Evolutionary conservation across 2,888 invertebrate species (phyloP), one percentile per base, ranked within the genome.

Genomic region (Caenorhabditis imperialis): DNA sequence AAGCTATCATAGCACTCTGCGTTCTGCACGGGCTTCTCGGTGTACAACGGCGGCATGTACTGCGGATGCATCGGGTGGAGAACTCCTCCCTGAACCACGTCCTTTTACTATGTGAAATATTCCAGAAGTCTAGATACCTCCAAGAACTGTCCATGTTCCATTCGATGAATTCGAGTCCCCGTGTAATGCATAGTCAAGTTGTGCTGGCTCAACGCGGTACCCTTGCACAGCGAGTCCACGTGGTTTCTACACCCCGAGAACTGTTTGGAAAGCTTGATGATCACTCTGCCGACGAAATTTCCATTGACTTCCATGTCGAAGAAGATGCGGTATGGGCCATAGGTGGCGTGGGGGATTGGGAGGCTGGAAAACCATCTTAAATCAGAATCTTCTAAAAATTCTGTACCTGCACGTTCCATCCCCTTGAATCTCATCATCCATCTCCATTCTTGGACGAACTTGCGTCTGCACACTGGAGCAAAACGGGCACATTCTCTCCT

Each of bases 261-360:
- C 2, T 50, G 18, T 7, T 48, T 30, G 1, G 16, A 20, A 3
- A 55, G 42, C 2, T 25, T 20, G 22, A 55, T 65, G 10, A 65
- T 48, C 6, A 65, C n/a, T 6, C 65, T 27, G 6, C 65, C 65
- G 2, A 50, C 16, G 20, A 55, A 42, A 4, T 22, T 8, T 0
- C 33, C 18, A 7, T 22, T 35, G 7, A 50, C 14, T 25, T 55
- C 48, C 25, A 65, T 35, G 40, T 65, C 65, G 25, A 65, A 57
- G 42, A 42, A 55, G 7, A 65, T 65, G 18, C 48, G 48, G 33
- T 42, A 35, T 14, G 54, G 54, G 16, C 63, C 63, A n/a, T 48
- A 63, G 27, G 27, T 7, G 30, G 16, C n/a, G 0, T 25, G 3
- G 3, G 54, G 37, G 1, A 47, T n/a, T 0, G 54, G 16, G 0